These are phyloP conservation scores for Gallinago solitaria DNA, from an alignment of 2,797 vertebrate species.

Conservation along the genomic window DNA sequence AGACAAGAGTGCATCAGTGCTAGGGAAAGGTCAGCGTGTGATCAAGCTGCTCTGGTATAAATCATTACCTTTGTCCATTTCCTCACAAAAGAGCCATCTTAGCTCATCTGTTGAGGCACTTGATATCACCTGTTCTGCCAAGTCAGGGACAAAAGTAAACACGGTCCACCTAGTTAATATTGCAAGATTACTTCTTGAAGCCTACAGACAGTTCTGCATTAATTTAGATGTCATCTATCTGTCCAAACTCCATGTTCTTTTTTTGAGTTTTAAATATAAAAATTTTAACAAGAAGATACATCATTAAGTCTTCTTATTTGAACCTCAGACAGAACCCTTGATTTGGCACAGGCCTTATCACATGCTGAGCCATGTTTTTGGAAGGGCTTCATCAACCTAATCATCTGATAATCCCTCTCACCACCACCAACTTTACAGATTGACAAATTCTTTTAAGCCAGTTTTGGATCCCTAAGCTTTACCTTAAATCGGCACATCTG, in stretches of 20 bases:
- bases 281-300: not conserved
- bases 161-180: not conserved
- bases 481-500: not conserved
- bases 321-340: not conserved
- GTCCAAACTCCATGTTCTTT: not conserved
- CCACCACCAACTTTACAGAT: not conserved
- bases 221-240: not conserved
- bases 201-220: not conserved
- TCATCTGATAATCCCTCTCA: not conserved
- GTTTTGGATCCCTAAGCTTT: not conserved
- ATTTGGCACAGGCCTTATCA: not conserved
- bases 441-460: not conserved
- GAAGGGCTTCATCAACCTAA: not conserved
- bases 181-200: not conserved
- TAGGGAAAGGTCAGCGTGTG: not conserved
- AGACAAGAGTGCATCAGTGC: not conserved
- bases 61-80: not conserved
- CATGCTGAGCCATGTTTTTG: not conserved
- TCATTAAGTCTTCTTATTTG: not conserved
- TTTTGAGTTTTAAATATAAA: not conserved
- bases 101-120: not conserved
- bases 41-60: not conserved
- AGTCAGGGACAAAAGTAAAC: not conserved
- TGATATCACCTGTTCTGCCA: not conserved
- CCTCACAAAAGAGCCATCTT: not conserved